A percentile compares a stretch with the other conserved stretches of the same genome.
These are phyloP conservation scores for Neostethus bicornis DNA, from an alignment of 2,797 vertebrate genomes.

Conservation along the genomic window DNA sequence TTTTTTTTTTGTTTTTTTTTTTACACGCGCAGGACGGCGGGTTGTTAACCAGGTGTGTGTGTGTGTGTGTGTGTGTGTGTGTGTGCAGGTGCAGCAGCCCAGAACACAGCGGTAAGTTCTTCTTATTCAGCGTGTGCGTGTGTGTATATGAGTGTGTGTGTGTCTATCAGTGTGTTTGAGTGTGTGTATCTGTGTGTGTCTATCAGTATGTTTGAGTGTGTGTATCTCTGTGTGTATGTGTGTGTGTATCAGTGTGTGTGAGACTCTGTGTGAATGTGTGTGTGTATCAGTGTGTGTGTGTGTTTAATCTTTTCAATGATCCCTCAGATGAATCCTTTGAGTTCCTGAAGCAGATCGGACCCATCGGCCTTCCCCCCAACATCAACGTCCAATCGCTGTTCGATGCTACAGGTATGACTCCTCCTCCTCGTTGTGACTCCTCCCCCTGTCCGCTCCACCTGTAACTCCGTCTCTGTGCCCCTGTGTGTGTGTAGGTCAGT, in stretches of 20 bases:
- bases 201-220: too few relatives aligned
- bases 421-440: neutral
- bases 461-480: conserved; percentile 16
- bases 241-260: neutral
- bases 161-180: neutral
- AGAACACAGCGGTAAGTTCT: conserved; percentile 59
- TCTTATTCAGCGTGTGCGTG: neutral
- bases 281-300: neutral
- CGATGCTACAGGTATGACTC: conserved; percentile 89
- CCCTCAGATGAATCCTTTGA: conserved; percentile 79
- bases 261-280: too few relatives aligned
- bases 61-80: conserved; percentile 12
- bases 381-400: conserved; percentile 93
- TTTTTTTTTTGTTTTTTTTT: too few relatives aligned
- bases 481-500: conserved; percentile 83
- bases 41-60: neutral
- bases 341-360: conserved; percentile 90
- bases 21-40: too few relatives aligned
- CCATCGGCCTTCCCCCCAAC: conserved; percentile 92
- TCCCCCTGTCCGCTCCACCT: neutral
- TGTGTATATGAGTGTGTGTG: neutral
- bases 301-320: neutral
- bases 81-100: conserved; percentile 63
- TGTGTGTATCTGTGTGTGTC: too few relatives aligned
- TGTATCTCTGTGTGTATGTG: too few relatives aligned